Evolutionary conservation across 1,140 invertebrate species (phyloP).

Genomic region (Drosophila gunungcola): DNA sequence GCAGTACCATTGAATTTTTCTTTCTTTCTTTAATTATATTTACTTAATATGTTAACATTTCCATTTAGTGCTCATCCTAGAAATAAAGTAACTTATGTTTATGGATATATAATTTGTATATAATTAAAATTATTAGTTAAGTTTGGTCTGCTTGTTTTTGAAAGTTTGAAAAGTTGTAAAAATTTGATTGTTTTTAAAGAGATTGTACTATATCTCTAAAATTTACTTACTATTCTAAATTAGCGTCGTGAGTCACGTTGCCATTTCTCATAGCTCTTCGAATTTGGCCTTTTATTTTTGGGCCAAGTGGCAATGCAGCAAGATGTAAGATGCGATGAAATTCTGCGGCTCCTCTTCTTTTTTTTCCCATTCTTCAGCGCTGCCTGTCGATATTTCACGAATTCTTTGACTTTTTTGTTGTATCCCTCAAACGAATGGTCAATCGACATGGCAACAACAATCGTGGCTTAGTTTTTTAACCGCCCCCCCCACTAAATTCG

Average conservation of each 20-base stretch:
- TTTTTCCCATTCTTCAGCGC: constrained; percentile 3
- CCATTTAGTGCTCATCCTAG: too few relatives aligned
- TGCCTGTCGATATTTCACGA: constrained; percentile 35
- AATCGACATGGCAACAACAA: constrained; percentile 50
- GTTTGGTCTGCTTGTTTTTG: too few relatives aligned
- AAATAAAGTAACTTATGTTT: too few relatives aligned
- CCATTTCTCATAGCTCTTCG: constrained; percentile 4
- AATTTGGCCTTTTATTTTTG: constrained; percentile 25
- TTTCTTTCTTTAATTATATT: too few relatives aligned
- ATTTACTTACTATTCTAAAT: too few relatives aligned
- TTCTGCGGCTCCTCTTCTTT: constrained; percentile 37
- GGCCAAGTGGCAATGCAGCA: constrained; percentile 49
- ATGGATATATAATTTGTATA: too few relatives aligned
- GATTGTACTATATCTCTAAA: too few relatives aligned
- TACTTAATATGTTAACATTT: too few relatives aligned
- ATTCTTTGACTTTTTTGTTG: constrained; percentile 20
- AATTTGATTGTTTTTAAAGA: too few relatives aligned
- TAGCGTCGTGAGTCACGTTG: background rate
- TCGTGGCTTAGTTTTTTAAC: constrained; percentile 28
- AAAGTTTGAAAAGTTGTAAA: too few relatives aligned
- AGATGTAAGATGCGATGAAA: constrained; percentile 32
- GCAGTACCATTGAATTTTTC: too few relatives aligned
- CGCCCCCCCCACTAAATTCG: background rate
- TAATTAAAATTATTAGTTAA: too few relatives aligned
- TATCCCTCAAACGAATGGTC: constrained; percentile 29